phyloP scores from a whole-genome alignment of 2,888 invertebrate genomes.

The Eutolmus rufibarbis region DNA sequence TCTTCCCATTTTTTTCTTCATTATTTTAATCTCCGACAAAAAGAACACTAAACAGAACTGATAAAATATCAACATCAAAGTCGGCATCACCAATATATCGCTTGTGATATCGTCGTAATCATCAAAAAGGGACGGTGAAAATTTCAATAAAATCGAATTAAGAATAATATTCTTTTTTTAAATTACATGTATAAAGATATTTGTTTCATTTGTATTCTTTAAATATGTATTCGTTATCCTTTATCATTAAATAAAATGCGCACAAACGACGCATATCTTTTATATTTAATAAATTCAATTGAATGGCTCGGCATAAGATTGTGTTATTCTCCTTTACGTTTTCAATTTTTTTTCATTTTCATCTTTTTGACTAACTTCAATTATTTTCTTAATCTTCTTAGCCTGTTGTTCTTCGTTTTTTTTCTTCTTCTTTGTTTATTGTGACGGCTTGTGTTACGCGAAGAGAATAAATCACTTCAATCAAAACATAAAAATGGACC shows the following conservation, averaged over 20 bases:
- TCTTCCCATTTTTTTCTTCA: neutral
- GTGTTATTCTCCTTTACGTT: slow-evolving; percentile 48
- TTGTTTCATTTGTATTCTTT: slow-evolving; percentile 41
- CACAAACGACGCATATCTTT: slow-evolving; percentile 23
- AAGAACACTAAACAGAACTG: neutral
- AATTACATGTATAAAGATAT: slow-evolving; percentile 48
- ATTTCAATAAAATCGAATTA: slow-evolving; percentile 61
- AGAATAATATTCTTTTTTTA: slow-evolving; percentile 47
- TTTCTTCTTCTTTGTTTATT: neutral
- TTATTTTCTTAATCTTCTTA: slow-evolving; percentile 50
- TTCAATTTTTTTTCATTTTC: slow-evolving; percentile 40
- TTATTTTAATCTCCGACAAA: slow-evolving; percentile 20
- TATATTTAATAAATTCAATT: slow-evolving; percentile 58
- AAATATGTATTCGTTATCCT: slow-evolving; percentile 32
- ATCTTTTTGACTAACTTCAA: slow-evolving; percentile 51
- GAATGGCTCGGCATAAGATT: slow-evolving; percentile 61
- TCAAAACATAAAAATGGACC: neutral
- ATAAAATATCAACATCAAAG: slow-evolving; percentile 35
- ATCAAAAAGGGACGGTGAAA: slow-evolving; percentile 62
- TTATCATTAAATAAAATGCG: slow-evolving; percentile 44
- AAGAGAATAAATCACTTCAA: slow-evolving; percentile 29
- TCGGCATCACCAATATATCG: slow-evolving; percentile 21
- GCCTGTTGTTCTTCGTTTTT: slow-evolving; percentile 34
- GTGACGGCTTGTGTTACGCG: slow-evolving; percentile 25
- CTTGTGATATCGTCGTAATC: slow-evolving; percentile 48